These are phyloP conservation scores for Cephus rjabovi DNA, from an alignment of 2,888 invertebrate genomes.

Conservation along the genomic window DNA sequence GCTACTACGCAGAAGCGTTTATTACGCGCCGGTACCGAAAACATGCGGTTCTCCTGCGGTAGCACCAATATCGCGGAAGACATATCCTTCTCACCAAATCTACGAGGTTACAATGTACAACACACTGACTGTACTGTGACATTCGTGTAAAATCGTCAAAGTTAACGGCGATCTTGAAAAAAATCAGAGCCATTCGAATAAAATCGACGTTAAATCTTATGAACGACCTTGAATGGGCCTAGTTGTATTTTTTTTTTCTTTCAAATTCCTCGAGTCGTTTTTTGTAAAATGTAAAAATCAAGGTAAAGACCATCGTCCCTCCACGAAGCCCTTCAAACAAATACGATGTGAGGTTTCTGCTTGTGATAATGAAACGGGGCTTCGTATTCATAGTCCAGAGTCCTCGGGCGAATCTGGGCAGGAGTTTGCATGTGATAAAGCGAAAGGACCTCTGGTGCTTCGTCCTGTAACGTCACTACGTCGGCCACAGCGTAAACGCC, in stretches of 20 bases:
- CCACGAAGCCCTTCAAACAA: slow-evolving; percentile 46
- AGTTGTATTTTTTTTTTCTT: neutral
- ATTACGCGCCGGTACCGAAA: slow-evolving; percentile 34
- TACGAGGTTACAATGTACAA: neutral
- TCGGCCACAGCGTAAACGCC: slow-evolving; percentile 62
- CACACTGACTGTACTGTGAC: neutral
- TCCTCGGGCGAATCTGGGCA: slow-evolving; percentile 13
- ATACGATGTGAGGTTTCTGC: slow-evolving; percentile 63
- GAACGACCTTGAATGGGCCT: neutral
- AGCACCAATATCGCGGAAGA: slow-evolving; percentile 56
- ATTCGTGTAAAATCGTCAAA: neutral
- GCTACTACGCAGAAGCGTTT: slow-evolving; percentile 42
- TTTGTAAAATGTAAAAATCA: neutral
- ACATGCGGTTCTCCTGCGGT: slow-evolving; percentile 29
- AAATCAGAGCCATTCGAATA: neutral
- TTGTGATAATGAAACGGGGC: slow-evolving; percentile 27
- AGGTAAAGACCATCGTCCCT: neutral
- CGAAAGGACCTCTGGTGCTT: slow-evolving; percentile 54
- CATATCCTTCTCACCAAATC: slow-evolving; percentile 45
- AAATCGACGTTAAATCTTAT: neutral
- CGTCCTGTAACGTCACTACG: slow-evolving; percentile 52
- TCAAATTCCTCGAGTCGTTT: neutral
- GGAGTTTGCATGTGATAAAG: slow-evolving; percentile 54
- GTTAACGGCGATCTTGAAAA: neutral
- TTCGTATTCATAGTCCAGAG: slow-evolving; percentile 52